phyloP scores from a whole-genome alignment of 2,113 vertebrate genomes.

The Hymenochirus boettgeri region DNA sequence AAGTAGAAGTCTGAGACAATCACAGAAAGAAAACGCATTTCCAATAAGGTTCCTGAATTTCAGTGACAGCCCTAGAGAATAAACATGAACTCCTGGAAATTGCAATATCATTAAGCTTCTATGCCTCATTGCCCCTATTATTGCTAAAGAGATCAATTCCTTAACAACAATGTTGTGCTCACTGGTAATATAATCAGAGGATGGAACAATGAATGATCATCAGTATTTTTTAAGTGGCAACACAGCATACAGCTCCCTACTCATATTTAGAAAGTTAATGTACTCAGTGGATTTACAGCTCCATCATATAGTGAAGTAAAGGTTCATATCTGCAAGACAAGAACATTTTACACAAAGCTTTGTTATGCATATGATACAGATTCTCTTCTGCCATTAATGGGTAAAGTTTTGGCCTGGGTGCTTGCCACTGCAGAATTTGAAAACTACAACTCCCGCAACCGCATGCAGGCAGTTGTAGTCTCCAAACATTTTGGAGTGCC shows the following conservation, averaged over 20 bases:
- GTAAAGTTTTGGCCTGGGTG: too few relatives aligned
- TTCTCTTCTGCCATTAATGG: too few relatives aligned
- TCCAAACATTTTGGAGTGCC: too few relatives aligned
- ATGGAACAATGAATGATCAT: conserved; percentile 22
- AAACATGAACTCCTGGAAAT: conserved; percentile 22
- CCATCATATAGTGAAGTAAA: not conserved
- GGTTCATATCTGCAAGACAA: not conserved
- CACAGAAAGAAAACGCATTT: conserved; percentile 6
- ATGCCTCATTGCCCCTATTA: conserved; percentile 28
- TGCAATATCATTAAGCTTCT: conserved; percentile 17
- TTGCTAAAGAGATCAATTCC: conserved; percentile 34
- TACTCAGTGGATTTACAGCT: not conserved
- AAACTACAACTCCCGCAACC: too few relatives aligned
- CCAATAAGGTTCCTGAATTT: not conserved
- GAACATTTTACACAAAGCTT: too few relatives aligned
- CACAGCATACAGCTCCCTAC: not conserved
- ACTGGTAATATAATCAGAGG: conserved; percentile 21
- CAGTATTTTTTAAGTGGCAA: conserved; percentile 18
- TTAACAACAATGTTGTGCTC: conserved; percentile 25
- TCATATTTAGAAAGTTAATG: not conserved
- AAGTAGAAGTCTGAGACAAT: conserved; percentile 2
- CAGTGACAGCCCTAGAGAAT: conserved; percentile 25
- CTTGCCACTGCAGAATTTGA: too few relatives aligned
- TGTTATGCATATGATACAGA: too few relatives aligned
- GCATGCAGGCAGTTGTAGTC: too few relatives aligned